phyloP scores from a whole-genome alignment of 2,113 vertebrate species.

The Pseudois nayaur region DNA sequence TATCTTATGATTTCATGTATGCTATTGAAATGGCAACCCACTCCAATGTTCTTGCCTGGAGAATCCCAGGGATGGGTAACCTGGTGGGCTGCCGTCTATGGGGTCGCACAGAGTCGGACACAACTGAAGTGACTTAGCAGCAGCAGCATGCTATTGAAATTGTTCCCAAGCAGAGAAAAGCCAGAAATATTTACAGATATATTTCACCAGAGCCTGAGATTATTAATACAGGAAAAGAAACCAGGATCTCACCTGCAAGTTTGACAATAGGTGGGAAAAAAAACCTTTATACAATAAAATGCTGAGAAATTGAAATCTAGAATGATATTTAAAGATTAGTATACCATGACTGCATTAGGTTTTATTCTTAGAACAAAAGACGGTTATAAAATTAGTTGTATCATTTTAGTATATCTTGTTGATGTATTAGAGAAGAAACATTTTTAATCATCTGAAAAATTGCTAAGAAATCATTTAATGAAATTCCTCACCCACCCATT shows the following conservation, averaged over 20 bases:
- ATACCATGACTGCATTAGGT: not conserved
- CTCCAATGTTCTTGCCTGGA: no score
- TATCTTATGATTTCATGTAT: not conserved
- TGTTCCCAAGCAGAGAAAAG: not conserved
- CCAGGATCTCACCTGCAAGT: not conserved
- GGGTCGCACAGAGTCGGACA: no score
- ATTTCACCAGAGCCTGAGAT: not conserved
- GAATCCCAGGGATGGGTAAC: no score
- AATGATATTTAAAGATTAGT: not conserved
- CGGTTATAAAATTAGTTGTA: conserved; percentile 18
- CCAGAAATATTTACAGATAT: not conserved
- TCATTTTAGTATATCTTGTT: conserved; percentile 22
- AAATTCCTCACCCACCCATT: not conserved
- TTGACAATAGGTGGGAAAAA: not conserved
- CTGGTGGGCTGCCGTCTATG: no score
- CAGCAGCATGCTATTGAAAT: not conserved
- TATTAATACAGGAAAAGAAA: not conserved
- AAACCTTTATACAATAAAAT: conserved; percentile 38
- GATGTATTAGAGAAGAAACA: not conserved
- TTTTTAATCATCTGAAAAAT: conserved; percentile 13
- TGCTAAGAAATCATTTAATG: not conserved
- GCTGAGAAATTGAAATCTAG: not conserved
- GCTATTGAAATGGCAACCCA: not conserved
- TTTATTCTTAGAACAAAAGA: conserved; percentile 16
- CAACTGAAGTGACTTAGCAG: no score